Evolutionary conservation across 1,140 invertebrate genomes (phyloP).

Genomic region (Drosophila sturtevanti): DNA sequence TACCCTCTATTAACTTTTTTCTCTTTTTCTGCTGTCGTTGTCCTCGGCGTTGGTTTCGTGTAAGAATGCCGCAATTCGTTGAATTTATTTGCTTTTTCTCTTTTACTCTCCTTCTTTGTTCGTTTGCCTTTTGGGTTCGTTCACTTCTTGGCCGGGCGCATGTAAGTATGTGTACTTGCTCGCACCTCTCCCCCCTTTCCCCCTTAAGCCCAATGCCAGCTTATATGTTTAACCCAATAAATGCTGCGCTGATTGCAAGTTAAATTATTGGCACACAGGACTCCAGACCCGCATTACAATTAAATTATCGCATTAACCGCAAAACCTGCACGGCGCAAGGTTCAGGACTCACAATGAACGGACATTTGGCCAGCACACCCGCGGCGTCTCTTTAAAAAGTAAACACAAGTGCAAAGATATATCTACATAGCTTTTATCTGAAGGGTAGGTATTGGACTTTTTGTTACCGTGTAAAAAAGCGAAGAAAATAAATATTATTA

Average conservation of each 20-base stretch:
- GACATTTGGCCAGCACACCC: slow-evolving; percentile 39
- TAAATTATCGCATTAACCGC: slow-evolving; percentile 80
- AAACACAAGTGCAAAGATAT: slow-evolving; percentile 20
- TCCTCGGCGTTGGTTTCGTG: slow-evolving; percentile 59
- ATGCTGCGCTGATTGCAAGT: slow-evolving; percentile 75
- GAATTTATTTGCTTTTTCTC: slow-evolving; percentile 65
- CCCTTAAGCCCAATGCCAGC: slow-evolving; percentile 20
- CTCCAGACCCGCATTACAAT: slow-evolving; percentile 75
- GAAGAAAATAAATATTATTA: too few species aligned
- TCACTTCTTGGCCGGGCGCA: slow-evolving; percentile 56
- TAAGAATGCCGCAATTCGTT: slow-evolving; percentile 58
- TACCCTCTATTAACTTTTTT: slow-evolving; percentile 26
- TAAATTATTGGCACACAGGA: slow-evolving; percentile 72
- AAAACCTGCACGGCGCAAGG: slow-evolving; percentile 48
- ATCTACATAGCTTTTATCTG: not conserved
- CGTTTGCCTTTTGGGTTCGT: slow-evolving; percentile 59
- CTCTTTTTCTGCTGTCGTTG: slow-evolving; percentile 57
- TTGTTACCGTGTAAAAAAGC: not conserved
- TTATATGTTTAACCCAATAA: slow-evolving; percentile 77
- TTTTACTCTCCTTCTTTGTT: slow-evolving; percentile 20
- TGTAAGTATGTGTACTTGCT: slow-evolving; percentile 43
- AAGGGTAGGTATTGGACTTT: not conserved
- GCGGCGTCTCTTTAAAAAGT: slow-evolving; percentile 36
- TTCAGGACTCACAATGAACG: slow-evolving; percentile 11
- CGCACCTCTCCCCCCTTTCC: not conserved